A percentile compares a stretch with the other conserved stretches of the same genome.
These are phyloP conservation scores for Lithosia quadra DNA, from an alignment of 2,888 invertebrate species.

Conservation along the genomic window DNA sequence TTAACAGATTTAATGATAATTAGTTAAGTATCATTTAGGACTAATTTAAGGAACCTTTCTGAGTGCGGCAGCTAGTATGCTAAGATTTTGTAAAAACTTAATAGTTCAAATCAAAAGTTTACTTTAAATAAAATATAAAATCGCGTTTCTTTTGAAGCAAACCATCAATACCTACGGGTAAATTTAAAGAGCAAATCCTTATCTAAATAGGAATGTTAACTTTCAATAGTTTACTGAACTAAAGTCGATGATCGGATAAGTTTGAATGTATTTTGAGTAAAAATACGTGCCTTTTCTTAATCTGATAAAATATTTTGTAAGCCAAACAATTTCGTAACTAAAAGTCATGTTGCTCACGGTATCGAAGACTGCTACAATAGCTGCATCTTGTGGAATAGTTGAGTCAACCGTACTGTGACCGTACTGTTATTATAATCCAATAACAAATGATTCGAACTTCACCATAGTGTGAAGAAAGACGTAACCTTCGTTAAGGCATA, in stretches of 20 bases:
- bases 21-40: too few relatives aligned
- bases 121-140: too few relatives aligned
- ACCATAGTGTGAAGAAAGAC: conserved; percentile 45
- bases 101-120: too few relatives aligned
- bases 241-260: neutral
- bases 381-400: conserved; percentile 24
- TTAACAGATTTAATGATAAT: too few relatives aligned
- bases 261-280: neutral
- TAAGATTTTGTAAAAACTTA: too few relatives aligned
- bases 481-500: conserved; percentile 43
- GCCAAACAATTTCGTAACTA: conserved; percentile 11
- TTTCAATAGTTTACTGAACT: too few relatives aligned
- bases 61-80: too few relatives aligned
- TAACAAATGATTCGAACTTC: conserved; percentile 60
- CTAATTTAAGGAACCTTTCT: too few relatives aligned
- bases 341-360: conserved; percentile 7
- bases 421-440: conserved; percentile 61
- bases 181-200: too few relatives aligned
- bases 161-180: too few relatives aligned
- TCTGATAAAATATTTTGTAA: conserved; percentile 14
- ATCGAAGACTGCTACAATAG: conserved; percentile 29
- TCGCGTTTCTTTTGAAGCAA: too few relatives aligned
- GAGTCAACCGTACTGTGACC: conserved; percentile 33
- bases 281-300: conserved; percentile 2
- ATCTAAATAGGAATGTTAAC: too few relatives aligned